These are phyloP conservation scores for Aphelocoma californica DNA, from an alignment of 2,797 vertebrate species.

Conservation along the genomic window DNA sequence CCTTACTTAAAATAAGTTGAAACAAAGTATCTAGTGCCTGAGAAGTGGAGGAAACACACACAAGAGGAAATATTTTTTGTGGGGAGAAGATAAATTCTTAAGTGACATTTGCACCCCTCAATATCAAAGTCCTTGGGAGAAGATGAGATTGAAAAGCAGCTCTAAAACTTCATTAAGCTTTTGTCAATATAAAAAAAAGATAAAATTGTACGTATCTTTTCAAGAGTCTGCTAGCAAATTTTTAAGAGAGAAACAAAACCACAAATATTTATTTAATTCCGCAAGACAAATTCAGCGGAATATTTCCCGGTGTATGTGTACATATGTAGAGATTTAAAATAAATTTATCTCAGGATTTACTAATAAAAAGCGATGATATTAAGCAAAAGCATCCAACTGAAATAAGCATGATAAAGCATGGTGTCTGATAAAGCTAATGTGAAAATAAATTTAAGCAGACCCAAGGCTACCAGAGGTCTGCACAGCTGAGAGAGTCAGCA, in stretches of 20 bases:
- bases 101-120: neutral
- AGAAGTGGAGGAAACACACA: neutral
- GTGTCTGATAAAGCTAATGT: neutral
- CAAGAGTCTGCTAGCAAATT: neutral
- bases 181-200: neutral
- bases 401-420: neutral
- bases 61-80: neutral
- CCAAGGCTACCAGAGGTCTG: neutral
- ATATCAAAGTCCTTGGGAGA: neutral
- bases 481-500: neutral
- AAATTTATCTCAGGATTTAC: neutral
- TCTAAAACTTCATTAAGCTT: neutral
- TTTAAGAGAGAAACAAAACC: neutral
- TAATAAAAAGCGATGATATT: neutral
- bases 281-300: neutral
- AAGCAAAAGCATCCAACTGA: neutral
- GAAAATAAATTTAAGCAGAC: neutral
- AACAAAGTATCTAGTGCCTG: neutral
- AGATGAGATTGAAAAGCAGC: neutral
- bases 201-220: neutral
- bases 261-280: neutral
- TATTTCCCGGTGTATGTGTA: neutral
- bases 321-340: neutral
- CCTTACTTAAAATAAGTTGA: neutral
- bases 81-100: neutral